phyloP scores from a whole-genome alignment of 2,113 vertebrate genomes.

The Prionailurus viverrinus region DNA sequence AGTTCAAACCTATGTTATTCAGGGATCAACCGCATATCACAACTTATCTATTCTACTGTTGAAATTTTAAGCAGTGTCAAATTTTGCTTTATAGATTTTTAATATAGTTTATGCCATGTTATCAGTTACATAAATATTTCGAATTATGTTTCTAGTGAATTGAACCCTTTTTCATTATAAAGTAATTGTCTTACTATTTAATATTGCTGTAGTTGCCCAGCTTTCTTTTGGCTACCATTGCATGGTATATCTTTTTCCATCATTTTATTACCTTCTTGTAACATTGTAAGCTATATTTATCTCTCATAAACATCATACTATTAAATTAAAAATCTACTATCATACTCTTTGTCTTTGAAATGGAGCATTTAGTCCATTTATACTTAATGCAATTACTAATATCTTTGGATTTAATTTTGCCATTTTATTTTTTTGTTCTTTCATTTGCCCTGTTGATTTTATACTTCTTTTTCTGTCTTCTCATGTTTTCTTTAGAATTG shows the following conservation, averaged over 20 bases:
- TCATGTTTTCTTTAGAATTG: background rate
- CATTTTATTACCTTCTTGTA: conserved; percentile 7
- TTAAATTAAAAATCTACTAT: background rate
- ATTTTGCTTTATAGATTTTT: background rate
- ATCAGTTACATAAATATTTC: background rate
- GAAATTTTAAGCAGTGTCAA: background rate
- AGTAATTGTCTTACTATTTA: background rate
- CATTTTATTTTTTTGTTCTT: conserved; percentile 38
- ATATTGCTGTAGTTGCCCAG: background rate
- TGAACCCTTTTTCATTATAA: background rate
- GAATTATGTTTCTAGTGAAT: background rate
- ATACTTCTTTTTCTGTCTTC: background rate
- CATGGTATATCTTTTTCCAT: background rate
- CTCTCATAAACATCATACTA: background rate
- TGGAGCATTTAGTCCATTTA: background rate
- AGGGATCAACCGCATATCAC: background rate
- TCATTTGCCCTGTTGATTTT: background rate
- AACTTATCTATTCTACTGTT: background rate
- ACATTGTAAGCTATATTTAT: background rate
- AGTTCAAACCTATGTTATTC: background rate
- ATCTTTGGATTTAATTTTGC: background rate
- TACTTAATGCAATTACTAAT: background rate
- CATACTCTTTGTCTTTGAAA: background rate
- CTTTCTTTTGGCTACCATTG: background rate
- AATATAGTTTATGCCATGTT: background rate